Conservation (phyloP, 1,140 invertebrate genomes). For the Idris sp. region DNA sequence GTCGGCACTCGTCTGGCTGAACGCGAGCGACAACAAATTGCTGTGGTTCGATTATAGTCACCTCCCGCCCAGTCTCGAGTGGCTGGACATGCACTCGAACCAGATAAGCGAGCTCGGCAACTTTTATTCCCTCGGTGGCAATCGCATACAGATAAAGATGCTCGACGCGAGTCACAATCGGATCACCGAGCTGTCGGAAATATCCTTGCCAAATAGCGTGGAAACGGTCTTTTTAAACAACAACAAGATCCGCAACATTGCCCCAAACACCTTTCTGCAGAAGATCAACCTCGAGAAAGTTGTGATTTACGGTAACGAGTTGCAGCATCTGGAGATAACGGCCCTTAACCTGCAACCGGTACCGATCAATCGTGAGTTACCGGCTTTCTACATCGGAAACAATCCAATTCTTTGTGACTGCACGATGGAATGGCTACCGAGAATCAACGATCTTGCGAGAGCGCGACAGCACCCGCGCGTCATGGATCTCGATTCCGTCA, state of each 20-base stretch:
- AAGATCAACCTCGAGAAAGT: conserved; percentile 85
- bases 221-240: conserved; percentile 87
- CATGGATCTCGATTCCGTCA: conserved; percentile 93
- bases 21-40: conserved; percentile 93
- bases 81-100: conserved; percentile 94
- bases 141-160: conserved; percentile 84
- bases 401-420: conserved; percentile 92
- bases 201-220: conserved; percentile 85
- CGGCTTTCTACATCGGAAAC: conserved; percentile 87
- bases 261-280: conserved; percentile 85
- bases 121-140: conserved; percentile 80
- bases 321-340: conserved; percentile 85
- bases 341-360: conserved; percentile 84
- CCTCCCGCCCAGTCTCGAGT: conserved; percentile 88
- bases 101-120: conserved; percentile 89
- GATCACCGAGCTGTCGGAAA: conserved; percentile 82
- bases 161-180: conserved; percentile 87
- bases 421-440: conserved; percentile 90
- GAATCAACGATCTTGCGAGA: conserved; percentile 84
- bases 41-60: conserved; percentile 94
- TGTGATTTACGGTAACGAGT: conserved; percentile 86
- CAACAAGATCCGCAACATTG: conserved; percentile 84
- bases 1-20: conserved; percentile 90
- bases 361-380: conserved; percentile 82
- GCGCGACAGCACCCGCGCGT: conserved; percentile 91